Conservation (phyloP, 2,888 invertebrate genomes). For the Belgica antarctica region DNA sequence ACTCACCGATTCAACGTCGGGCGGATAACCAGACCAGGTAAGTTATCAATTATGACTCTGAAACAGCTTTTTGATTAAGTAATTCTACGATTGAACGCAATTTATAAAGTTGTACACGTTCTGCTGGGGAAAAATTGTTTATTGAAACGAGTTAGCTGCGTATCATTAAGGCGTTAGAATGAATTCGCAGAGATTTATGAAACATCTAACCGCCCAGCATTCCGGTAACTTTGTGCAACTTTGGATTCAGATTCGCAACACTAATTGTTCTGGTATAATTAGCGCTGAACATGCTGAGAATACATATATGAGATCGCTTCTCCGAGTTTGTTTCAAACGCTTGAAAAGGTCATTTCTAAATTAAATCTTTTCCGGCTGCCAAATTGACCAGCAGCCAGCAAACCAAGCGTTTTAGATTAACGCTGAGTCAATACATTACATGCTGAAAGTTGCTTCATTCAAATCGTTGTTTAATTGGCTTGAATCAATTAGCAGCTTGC, state of each 20-base stretch:
- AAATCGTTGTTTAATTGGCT: neutral
- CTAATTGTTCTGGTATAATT: slow-evolving; percentile 6
- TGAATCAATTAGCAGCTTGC: neutral
- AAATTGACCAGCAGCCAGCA: neutral
- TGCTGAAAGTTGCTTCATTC: neutral
- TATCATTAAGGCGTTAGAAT: neutral
- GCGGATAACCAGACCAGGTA: slow-evolving; percentile 83
- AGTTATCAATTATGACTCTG: slow-evolving; percentile 44
- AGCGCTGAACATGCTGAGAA: neutral
- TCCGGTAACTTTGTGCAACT: neutral
- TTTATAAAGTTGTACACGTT: no score
- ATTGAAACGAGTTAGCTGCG: neutral
- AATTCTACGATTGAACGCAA: no score
- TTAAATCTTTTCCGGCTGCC: neutral
- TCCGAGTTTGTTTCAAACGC: neutral
- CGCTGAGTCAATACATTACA: neutral
- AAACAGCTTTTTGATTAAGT: no score
- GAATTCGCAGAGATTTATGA: neutral
- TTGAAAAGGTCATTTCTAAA: neutral
- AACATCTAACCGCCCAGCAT: neutral
- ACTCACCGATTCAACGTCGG: slow-evolving; percentile 81
- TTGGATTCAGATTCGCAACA: no score
- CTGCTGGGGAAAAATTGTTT: neutral
- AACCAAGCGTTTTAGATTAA: neutral
- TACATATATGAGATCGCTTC: no score